Evolutionary conservation across 2,797 vertebrate genomes (phyloP).

Genomic region (Protosalanx chinensis): DNA sequence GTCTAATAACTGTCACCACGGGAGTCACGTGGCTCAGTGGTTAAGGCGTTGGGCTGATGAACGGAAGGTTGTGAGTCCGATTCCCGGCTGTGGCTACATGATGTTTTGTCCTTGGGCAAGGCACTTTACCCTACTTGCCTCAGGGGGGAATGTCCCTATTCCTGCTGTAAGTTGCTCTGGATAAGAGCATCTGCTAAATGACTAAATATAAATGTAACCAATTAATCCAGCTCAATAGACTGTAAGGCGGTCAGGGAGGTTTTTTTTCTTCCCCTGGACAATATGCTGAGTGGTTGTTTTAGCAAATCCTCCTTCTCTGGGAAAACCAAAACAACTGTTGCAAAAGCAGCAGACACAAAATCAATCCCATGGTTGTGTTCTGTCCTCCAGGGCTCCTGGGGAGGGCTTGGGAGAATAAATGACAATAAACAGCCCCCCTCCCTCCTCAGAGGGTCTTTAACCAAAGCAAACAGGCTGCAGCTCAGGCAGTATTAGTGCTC

Average conservation of each 20-base stretch:
- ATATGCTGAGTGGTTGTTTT: conserved; percentile 38
- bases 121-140: too few species aligned
- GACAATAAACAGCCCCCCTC: conserved; percentile 42
- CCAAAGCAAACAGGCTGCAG: conserved; percentile 64
- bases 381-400: conserved; percentile 34
- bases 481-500: conserved; percentile 61
- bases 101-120: too few species aligned
- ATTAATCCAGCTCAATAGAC: conserved; percentile 13
- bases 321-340: conserved; percentile 48
- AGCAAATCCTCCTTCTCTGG: conserved; percentile 52
- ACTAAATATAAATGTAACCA: not conserved
- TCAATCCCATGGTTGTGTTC: conserved; percentile 50
- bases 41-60: too few species aligned
- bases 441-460: conserved; percentile 49
- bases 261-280: too few species aligned
- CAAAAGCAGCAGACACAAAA: conserved; percentile 29
- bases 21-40: too few species aligned
- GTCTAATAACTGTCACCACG: not conserved
- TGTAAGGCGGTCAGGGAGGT: conserved; percentile 15
- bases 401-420: conserved; percentile 52
- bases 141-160: too few species aligned
- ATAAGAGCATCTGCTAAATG: not conserved
- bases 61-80: too few species aligned
- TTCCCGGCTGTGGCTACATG: too few species aligned
- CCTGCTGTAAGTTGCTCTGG: too few species aligned